Evolutionary conservation across 2,888 invertebrate species (phyloP).

Genomic region (Sinodicranocentrus sp.): DNA sequence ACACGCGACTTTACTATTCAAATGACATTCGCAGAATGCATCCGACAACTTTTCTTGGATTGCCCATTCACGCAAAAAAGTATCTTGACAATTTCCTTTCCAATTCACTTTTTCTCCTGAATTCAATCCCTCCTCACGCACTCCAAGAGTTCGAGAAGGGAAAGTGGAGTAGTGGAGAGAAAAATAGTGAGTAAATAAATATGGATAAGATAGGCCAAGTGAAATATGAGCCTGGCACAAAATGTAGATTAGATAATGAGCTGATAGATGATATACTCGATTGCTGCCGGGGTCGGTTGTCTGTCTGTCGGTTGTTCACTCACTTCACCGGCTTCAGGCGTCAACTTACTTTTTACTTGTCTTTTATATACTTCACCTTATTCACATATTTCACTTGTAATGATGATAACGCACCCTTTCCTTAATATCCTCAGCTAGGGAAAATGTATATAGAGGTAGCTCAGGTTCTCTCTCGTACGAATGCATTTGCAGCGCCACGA

Average conservation of each 20-base stretch:
- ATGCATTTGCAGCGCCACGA: constrained; percentile 23
- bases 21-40: background rate
- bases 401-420: constrained; percentile 8
- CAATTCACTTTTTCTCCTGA: too few relatives aligned
- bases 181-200: constrained; percentile 13
- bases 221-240: constrained; percentile 49
- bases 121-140: too few relatives aligned
- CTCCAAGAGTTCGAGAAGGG: too few relatives aligned
- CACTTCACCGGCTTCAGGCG: constrained; percentile 44
- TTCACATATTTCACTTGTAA: background rate
- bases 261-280: constrained; percentile 64
- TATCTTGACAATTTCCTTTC: too few relatives aligned
- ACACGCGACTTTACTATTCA: background rate
- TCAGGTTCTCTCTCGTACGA: too few relatives aligned
- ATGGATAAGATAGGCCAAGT: constrained; percentile 52
- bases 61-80: constrained; percentile 2
- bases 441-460: background rate
- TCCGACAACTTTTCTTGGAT: background rate
- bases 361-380: background rate
- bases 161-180: background rate
- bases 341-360: constrained; percentile 58
- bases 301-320: constrained; percentile 56
- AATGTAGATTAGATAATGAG: constrained; percentile 65
- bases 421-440: background rate
- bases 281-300: constrained; percentile 53